A percentile compares a stretch with the other conserved stretches of the same genome.
Conservation (phyloP, 2,888 invertebrate species). For the Rhaphigaster nebulosa region DNA sequence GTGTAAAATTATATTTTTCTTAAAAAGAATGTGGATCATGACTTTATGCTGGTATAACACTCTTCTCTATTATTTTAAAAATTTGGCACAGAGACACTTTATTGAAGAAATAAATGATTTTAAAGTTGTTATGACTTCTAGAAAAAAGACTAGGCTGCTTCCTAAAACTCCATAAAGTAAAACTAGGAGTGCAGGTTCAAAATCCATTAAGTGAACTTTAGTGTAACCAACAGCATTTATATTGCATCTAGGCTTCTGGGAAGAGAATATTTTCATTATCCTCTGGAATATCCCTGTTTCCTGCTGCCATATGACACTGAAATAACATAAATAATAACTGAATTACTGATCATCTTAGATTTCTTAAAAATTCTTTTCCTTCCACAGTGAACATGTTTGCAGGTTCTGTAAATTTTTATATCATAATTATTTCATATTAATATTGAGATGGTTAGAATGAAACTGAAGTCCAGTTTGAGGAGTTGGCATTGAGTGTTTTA, state of each 20-base stretch:
- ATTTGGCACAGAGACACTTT: background rate
- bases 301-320: conserved; percentile 74
- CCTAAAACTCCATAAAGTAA: conserved; percentile 61
- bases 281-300: conserved; percentile 74
- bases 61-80: background rate
- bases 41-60: background rate
- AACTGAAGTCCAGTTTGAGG: no score
- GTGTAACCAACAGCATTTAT: conserved; percentile 70
- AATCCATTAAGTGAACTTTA: conserved; percentile 68
- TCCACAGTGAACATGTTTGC: no score
- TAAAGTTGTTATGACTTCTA: background rate
- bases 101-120: background rate
- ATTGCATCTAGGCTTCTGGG: conserved; percentile 73
- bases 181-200: conserved; percentile 63
- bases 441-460: no score
- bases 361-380: no score
- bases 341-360: no score
- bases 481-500: no score
- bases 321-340: background rate
- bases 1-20: no score
- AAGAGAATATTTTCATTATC: conserved; percentile 73
- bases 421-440: no score
- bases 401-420: no score
- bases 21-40: background rate
- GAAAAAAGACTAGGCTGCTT: background rate